These are phyloP conservation scores for Drosophila testacea DNA, from an alignment of 2,888 invertebrate species.

Conservation along the genomic window DNA sequence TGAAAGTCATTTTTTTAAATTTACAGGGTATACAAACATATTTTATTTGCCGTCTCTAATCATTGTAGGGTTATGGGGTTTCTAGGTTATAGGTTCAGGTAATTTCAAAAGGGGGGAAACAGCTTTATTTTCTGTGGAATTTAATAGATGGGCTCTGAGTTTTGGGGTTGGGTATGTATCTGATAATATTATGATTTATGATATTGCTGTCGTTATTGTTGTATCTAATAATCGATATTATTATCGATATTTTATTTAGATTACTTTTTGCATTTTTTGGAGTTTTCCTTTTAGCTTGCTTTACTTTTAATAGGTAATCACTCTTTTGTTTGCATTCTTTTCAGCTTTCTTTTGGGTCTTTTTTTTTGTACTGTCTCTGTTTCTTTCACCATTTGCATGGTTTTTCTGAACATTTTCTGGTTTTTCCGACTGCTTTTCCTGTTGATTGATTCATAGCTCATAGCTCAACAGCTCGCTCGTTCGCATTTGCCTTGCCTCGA, in stretches of 20 bases:
- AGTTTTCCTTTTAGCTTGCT: too few species aligned
- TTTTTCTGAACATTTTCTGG: neutral
- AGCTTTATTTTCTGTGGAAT: neutral
- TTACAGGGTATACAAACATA: neutral
- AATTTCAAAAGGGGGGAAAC: neutral
- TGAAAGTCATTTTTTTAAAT: neutral
- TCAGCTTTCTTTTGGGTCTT: neutral
- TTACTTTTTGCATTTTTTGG: neutral
- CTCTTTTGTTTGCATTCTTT: neutral
- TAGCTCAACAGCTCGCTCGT: slow-evolving; percentile 17
- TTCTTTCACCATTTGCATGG: neutral
- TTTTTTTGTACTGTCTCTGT: neutral
- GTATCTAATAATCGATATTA: slow-evolving; percentile 7
- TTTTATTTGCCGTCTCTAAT: neutral
- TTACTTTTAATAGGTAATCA: too few species aligned
- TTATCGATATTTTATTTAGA: neutral
- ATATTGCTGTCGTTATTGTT: slow-evolving; percentile 1
- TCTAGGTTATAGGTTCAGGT: neutral
- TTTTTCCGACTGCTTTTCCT: neutral
- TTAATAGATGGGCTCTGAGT: slow-evolving; percentile 6
- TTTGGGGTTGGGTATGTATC: too few species aligned
- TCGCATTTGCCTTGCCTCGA: slow-evolving; percentile 2
- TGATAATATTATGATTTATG: slow-evolving; percentile 5
- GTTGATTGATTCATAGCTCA: slow-evolving; percentile 25
- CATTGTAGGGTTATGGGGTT: slow-evolving; percentile 6